phyloP scores from a whole-genome alignment of 37 sponge, comb jelly and placozoan species.

The Crambe crambe region DNA sequence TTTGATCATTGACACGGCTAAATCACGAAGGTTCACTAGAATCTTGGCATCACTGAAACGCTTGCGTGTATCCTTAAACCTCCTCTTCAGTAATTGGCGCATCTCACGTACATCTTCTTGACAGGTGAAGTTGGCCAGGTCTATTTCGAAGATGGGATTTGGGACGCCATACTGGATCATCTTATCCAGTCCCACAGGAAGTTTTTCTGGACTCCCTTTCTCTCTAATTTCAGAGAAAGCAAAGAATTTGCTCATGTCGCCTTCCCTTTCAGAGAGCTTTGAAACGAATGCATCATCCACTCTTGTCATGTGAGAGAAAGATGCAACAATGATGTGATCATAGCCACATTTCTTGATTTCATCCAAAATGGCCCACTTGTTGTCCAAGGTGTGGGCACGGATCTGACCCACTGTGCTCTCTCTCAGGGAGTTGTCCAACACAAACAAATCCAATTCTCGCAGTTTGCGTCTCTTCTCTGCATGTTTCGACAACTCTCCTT shows the following conservation, averaged over 20 bases:
- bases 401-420: slow-evolving; percentile 91
- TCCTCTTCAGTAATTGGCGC: slow-evolving; percentile 35
- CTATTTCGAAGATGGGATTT: slow-evolving; percentile 78
- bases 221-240: slow-evolving; percentile 82
- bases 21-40: slow-evolving; percentile 78
- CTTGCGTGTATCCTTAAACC: slow-evolving; percentile 53
- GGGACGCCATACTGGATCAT: too few relatives aligned
- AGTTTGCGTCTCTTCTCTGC: too few relatives aligned
- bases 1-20: slow-evolving; percentile 60
- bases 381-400: slow-evolving; percentile 78
- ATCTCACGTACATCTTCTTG: too few relatives aligned
- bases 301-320: slow-evolving; percentile 64
- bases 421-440: slow-evolving; percentile 87
- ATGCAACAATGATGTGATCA: too few relatives aligned
- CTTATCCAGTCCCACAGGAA: too few relatives aligned
- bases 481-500: too few relatives aligned
- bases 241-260: slow-evolving; percentile 54
- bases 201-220: too few relatives aligned
- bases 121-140: slow-evolving; percentile 45
- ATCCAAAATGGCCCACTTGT: slow-evolving; percentile 72
- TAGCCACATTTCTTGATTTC: slow-evolving; percentile 73
- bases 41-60: slow-evolving; percentile 47
- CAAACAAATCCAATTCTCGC: too few relatives aligned
- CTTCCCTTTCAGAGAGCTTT: too few relatives aligned
- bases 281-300: too few relatives aligned